Evolutionary conservation across 2,797 vertebrate genomes (phyloP).

Genomic region (Schizothorax lantsangensis): DNA sequence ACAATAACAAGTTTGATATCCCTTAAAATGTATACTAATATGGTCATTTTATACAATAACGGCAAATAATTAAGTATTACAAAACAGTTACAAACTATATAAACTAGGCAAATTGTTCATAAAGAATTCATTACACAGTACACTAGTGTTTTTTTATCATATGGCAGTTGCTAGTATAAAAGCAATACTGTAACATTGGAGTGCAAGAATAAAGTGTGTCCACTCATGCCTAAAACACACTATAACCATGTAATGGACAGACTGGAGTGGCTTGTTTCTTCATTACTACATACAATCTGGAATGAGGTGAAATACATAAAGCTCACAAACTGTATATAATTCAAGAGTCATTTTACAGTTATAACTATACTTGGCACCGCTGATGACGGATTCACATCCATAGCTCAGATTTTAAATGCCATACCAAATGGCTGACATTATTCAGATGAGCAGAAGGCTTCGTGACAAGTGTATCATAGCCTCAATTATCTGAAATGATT

Average conservation of each 20-base stretch:
- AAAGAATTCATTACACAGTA: background rate
- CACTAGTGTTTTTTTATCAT: background rate
- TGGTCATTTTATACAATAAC: background rate
- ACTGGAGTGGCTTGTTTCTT: conserved; percentile 2
- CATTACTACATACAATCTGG: background rate
- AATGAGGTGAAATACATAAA: conserved; percentile 7
- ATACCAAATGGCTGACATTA: conserved; percentile 20
- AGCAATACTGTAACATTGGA: background rate
- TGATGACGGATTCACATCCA: background rate
- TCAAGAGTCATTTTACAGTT: background rate
- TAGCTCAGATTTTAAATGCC: conserved; percentile 3
- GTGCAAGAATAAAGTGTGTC: conserved; percentile 41
- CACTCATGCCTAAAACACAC: background rate
- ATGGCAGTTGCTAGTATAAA: background rate
- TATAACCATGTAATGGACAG: background rate
- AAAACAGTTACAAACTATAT: background rate
- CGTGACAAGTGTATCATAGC: background rate
- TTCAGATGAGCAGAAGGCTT: conserved; percentile 4
- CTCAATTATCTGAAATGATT: conserved; percentile 4
- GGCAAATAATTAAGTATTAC: background rate
- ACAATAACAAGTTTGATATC: background rate
- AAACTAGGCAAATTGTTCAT: background rate
- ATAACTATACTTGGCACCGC: background rate
- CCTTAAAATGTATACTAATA: background rate
- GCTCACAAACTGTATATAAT: background rate